Conservation (phyloP, 2,113 vertebrate species). For the Alethe diademata region DNA sequence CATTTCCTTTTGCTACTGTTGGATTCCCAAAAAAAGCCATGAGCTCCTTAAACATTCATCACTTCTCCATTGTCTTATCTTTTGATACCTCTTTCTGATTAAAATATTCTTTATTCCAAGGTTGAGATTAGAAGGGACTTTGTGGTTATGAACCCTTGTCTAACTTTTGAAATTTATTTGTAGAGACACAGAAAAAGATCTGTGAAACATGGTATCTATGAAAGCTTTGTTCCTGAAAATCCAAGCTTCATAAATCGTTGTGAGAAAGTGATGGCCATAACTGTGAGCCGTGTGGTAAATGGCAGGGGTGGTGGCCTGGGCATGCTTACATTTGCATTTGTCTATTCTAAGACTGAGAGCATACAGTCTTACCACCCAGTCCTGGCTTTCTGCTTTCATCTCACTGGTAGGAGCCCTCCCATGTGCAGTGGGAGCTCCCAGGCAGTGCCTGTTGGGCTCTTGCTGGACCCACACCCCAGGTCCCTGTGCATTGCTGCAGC, state of each 20-base stretch:
- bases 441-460: not conserved
- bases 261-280: not conserved
- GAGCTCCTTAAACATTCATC: not conserved
- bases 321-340: not conserved
- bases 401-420: accelerated
- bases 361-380: accelerated
- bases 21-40: not conserved
- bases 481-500: not conserved
- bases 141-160: not conserved
- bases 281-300: not conserved
- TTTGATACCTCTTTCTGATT: not conserved
- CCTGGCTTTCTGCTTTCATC: not conserved
- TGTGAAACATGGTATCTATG: not conserved
- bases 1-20: not conserved
- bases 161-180: not conserved
- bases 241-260: not conserved
- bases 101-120: not conserved
- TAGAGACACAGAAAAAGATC: not conserved
- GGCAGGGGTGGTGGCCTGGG: not conserved
- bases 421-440: accelerated
- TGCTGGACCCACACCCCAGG: accelerated
- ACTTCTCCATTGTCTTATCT: not conserved
- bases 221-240: not conserved
- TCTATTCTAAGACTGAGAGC: not conserved
- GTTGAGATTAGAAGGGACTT: not conserved